Evolutionary conservation across 1,140 invertebrate genomes (phyloP).

Genomic region (Stenopsyche tienmushanensis): DNA sequence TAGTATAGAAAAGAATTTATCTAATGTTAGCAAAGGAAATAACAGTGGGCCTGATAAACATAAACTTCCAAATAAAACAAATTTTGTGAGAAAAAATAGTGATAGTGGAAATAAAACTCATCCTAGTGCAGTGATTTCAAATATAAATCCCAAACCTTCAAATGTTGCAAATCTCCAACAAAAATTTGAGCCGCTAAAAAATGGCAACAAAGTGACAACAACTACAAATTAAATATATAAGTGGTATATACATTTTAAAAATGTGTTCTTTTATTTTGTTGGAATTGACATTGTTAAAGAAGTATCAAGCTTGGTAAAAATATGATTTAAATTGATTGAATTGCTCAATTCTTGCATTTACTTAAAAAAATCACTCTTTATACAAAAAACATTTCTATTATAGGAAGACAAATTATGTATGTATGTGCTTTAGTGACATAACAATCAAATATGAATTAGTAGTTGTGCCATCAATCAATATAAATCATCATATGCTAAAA

Average conservation of each 20-base stretch:
- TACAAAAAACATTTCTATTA: too few species aligned
- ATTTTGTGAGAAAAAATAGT: constrained; percentile 12
- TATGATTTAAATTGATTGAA: too few species aligned
- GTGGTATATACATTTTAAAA: not conserved
- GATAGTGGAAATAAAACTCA: constrained; percentile 20
- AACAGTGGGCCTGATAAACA: constrained; percentile 21
- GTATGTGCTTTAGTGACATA: too few species aligned
- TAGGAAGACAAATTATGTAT: too few species aligned
- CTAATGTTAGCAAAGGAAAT: constrained; percentile 16
- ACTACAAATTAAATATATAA: not conserved
- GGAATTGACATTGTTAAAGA: too few species aligned
- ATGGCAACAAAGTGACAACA: constrained; percentile 3
- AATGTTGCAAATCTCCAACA: constrained; percentile 73
- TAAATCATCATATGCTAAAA: too few species aligned
- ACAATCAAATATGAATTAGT: too few species aligned
- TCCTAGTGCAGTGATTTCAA: constrained; percentile 42
- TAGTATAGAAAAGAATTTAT: constrained; percentile 34
- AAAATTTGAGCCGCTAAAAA: constrained; percentile 65
- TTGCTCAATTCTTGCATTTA: too few species aligned
- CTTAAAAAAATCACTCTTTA: too few species aligned
- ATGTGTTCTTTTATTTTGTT: too few species aligned
- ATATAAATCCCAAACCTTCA: constrained; percentile 60
- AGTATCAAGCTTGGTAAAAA: too few species aligned
- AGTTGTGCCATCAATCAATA: too few species aligned
- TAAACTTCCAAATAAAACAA: constrained; percentile 20